A percentile compares a stretch with the other conserved stretches of the same genome.
Conservation (phyloP, 2,888 invertebrate species). For the Scaptodrosophila latifasciaeformis region DNA sequence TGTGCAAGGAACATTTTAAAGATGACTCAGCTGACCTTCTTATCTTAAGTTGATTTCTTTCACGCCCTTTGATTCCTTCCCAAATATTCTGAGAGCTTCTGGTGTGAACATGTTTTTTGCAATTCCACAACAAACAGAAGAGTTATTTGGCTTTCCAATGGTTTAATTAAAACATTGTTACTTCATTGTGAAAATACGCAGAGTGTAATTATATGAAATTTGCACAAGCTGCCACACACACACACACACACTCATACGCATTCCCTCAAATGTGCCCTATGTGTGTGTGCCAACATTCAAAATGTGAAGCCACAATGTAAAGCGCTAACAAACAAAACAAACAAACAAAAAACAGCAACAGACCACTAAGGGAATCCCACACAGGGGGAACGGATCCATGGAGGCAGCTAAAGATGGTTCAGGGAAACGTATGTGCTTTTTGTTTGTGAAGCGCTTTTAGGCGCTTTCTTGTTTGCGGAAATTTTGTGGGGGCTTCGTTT, state of each 20-base stretch:
- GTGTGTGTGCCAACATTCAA: neutral
- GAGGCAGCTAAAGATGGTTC: too few species aligned
- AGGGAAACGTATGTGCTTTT: too few species aligned
- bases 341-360: slow-evolving; percentile 4
- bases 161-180: slow-evolving; percentile 68
- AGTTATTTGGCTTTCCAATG: slow-evolving; percentile 68
- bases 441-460: too few species aligned
- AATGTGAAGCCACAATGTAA: neutral
- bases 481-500: too few species aligned
- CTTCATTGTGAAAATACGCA: slow-evolving; percentile 70
- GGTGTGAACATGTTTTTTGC: slow-evolving; percentile 15
- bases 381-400: neutral
- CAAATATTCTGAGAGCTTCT: neutral
- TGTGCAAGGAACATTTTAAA: too few species aligned
- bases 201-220: slow-evolving; percentile 69
- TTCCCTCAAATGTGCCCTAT: slow-evolving; percentile 13
- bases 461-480: too few species aligned
- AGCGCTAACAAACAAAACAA: neutral
- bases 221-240: slow-evolving; percentile 47
- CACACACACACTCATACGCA: too few species aligned
- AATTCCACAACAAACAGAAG: slow-evolving; percentile 47
- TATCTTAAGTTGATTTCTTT: too few species aligned
- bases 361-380: neutral
- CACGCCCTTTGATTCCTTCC: too few species aligned
- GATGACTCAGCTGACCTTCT: too few species aligned